These are phyloP conservation scores for Zaprionus davidi DNA, from an alignment of 1,140 invertebrate species.

Conservation along the genomic window DNA sequence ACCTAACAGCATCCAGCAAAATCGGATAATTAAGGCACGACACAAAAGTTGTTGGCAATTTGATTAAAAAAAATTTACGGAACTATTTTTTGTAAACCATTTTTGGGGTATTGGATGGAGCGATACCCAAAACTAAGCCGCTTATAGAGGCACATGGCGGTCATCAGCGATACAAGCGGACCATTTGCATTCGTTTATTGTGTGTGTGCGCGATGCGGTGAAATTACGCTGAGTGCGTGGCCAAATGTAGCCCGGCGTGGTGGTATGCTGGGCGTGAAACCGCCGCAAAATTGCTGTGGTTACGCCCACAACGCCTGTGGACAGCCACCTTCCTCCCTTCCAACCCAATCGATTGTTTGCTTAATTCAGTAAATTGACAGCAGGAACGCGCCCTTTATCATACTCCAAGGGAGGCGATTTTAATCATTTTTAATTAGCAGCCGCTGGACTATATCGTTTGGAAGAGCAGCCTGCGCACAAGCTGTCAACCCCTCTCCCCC, in stretches of 20 bases:
- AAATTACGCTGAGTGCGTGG: slow-evolving; percentile 46
- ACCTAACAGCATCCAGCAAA: slow-evolving; percentile 8
- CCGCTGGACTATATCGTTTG: slow-evolving; percentile 13
- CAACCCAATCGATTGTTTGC: slow-evolving; percentile 14
- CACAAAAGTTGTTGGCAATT: slow-evolving; percentile 36
- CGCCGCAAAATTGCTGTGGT: slow-evolving; percentile 23
- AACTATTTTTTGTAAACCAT: slow-evolving; percentile 14
- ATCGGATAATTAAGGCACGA: slow-evolving; percentile 27
- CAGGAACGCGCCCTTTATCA: neutral
- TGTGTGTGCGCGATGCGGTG: neutral
- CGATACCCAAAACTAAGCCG: slow-evolving; percentile 19
- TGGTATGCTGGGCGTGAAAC: neutral
- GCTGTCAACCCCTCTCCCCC: neutral
- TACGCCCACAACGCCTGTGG: neutral
- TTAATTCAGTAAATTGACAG: slow-evolving; percentile 35
- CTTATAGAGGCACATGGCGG: slow-evolving; percentile 11
- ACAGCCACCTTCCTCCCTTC: neutral
- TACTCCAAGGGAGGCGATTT: slow-evolving; percentile 16
- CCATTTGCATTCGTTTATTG: slow-evolving; percentile 44
- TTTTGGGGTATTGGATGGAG: neutral
- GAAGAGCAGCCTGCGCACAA: neutral
- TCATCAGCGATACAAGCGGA: slow-evolving; percentile 11
- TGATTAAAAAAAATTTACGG: slow-evolving; percentile 46
- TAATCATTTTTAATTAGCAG: slow-evolving; percentile 50
- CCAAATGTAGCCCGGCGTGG: slow-evolving; percentile 22